phyloP scores from a whole-genome alignment of 1,140 invertebrate species.

The Latrodectus geometricus region DNA sequence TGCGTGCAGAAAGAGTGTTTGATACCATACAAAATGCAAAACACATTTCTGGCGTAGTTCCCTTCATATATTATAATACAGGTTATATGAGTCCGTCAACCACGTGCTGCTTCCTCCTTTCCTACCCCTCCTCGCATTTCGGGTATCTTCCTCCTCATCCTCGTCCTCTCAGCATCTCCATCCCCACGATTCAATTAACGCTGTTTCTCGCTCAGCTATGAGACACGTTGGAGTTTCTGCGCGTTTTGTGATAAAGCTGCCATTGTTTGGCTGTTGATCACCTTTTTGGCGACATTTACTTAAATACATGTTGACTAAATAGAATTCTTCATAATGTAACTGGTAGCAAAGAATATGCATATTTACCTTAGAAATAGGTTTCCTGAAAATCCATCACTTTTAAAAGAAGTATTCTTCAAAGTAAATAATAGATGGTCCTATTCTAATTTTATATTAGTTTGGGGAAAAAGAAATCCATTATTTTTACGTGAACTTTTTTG shows the following conservation, averaged over 20 bases:
- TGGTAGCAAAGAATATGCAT: no score
- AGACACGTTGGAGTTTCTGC: slow-evolving; percentile 21
- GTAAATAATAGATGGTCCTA: no score
- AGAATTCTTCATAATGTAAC: no score
- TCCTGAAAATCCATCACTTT: neutral
- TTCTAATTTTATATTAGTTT: no score
- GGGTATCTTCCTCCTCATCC: neutral
- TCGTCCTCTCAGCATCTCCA: neutral
- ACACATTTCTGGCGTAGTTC: slow-evolving; percentile 34
- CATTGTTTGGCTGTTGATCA: neutral
- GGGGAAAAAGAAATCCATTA: no score
- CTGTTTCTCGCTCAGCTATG: slow-evolving; percentile 12
- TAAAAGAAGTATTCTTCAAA: neutral
- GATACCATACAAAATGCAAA: slow-evolving; percentile 53
- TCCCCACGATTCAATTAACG: slow-evolving; percentile 34
- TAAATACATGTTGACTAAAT: neutral
- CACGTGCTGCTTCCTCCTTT: slow-evolving; percentile 1
- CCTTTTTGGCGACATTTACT: slow-evolving; percentile 16
- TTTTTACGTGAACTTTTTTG: no score
- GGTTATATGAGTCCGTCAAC: slow-evolving; percentile 47
- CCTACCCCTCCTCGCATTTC: neutral
- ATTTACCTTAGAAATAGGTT: neutral
- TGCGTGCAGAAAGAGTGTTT: slow-evolving; percentile 24
- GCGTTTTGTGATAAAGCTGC: neutral
- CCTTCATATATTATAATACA: slow-evolving; percentile 38